Conservation (phyloP, 1,140 invertebrate species). For the Bursaphelenchus mucronatus region DNA sequence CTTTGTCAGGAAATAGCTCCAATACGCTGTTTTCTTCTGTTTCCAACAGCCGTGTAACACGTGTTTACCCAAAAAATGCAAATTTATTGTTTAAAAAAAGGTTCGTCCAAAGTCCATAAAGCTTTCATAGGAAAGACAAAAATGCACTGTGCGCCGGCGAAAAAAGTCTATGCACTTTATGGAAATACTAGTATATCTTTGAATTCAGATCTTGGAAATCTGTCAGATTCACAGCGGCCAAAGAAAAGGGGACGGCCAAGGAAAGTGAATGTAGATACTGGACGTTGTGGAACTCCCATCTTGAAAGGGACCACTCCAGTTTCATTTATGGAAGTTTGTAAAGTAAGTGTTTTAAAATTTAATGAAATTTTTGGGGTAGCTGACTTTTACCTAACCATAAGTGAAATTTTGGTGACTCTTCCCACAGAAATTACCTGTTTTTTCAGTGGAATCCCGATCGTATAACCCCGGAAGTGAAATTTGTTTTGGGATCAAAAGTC, state of each 20-base stretch:
- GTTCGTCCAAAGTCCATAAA: too few relatives aligned
- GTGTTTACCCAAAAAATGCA: too few relatives aligned
- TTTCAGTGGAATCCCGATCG: slow-evolving; percentile 48
- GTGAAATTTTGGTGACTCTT: background rate
- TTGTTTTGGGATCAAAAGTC: slow-evolving; percentile 46
- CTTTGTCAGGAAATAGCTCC: too few relatives aligned
- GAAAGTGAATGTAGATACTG: slow-evolving; percentile 48
- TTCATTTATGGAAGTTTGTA: slow-evolving; percentile 35
- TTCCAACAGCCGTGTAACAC: too few relatives aligned
- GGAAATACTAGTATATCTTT: too few relatives aligned
- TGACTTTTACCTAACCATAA: too few relatives aligned
- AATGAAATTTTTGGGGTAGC: too few relatives aligned
- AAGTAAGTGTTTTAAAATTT: slow-evolving; percentile 26
- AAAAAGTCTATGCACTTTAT: too few relatives aligned
- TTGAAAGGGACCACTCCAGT: slow-evolving; percentile 44
- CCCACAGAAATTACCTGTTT: slow-evolving; percentile 3
- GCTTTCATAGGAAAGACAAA: too few relatives aligned
- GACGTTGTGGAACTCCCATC: slow-evolving; percentile 41
- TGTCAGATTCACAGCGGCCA: slow-evolving; percentile 21
- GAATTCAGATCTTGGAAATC: background rate
- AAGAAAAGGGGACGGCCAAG: slow-evolving; percentile 48
- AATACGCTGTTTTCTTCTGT: too few relatives aligned
- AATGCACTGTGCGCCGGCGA: too few relatives aligned
- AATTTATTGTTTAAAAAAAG: too few relatives aligned
- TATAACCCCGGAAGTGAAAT: slow-evolving; percentile 29